Evolutionary conservation across 2,888 invertebrate species (phyloP), one percentile per base, ranked within the genome.

Genomic region (Nebria salina): DNA sequence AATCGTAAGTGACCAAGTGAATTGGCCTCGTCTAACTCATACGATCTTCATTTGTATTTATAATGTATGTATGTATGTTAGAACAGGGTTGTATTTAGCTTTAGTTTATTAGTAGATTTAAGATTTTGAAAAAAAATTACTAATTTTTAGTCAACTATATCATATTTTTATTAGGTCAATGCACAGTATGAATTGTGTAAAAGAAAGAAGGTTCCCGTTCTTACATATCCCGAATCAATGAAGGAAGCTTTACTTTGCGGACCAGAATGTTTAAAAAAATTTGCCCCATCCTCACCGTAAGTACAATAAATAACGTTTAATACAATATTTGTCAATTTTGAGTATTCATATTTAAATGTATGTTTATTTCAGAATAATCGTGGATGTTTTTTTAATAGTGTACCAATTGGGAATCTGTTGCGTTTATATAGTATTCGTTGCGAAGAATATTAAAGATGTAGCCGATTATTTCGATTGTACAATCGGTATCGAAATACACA

Each of bases 401-500:
- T 97, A 97, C 87, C 97, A 97, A 89, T 89, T 97, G 83, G 97
- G 97, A 80, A 95, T 97, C 85, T 97, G 97, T 88, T 95, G 95
- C 87, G 95, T 97, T 25, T 97, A 96, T 89, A 92, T 95, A 82
- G 93, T 96, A 25, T 96, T 96, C 87, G 93, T 95, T 74, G 93
- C 94, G 0, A 91, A 92, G 82, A 95, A 93, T 87, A 85, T 95
- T 34, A 91, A 92, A 86, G 90, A 91, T 88, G 92, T 93, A 8
- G 77, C 72, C 26, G 82, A 82, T 74, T 76, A 73, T 42, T 81
- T 75, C 66, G 76, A 76, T 65, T 64, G 75, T 15, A 42, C 76
- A 70, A 76, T 79, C 65, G 65, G 68, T 25, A 54, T 82, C 11
- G 74, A 82, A n/a, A 41, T 83, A 13, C 82, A 83, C 70, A 83